phyloP scores from a whole-genome alignment of 1,140 invertebrate species.

The Mylabris phalerata region DNA sequence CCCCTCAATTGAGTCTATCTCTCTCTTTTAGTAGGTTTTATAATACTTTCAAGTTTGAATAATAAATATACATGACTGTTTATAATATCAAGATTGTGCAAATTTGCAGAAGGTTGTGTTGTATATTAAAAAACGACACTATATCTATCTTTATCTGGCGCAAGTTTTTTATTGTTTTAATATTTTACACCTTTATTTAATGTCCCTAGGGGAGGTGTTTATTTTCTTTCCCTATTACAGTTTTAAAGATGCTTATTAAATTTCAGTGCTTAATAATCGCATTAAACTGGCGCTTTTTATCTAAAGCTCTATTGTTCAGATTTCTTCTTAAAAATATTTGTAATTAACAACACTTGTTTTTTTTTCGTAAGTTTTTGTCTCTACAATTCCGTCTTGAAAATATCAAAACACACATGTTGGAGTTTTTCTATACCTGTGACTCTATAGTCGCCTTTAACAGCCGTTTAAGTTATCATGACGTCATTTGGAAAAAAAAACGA shows the following conservation, averaged over 20 bases:
- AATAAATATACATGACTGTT: slow-evolving; percentile 38
- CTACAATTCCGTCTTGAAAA: background rate
- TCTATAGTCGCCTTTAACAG: background rate
- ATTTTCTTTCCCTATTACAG: slow-evolving; percentile 24
- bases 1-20: too few relatives aligned
- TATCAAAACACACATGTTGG: background rate
- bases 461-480: slow-evolving; percentile 16
- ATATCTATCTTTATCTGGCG: slow-evolving; percentile 22
- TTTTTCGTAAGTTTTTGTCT: background rate
- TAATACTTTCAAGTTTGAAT: slow-evolving; percentile 31
- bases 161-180: slow-evolving; percentile 23
- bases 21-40: slow-evolving; percentile 19
- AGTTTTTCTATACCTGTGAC: slow-evolving; percentile 19
- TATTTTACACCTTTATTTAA: slow-evolving; percentile 39
- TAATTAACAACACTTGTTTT: background rate
- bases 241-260: slow-evolving; percentile 38
- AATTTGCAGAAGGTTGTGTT: slow-evolving; percentile 31
- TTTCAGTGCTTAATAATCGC: slow-evolving; percentile 36
- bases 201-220: slow-evolving; percentile 26
- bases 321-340: background rate
- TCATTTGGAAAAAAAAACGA: slow-evolving; percentile 8
- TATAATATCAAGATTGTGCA: slow-evolving; percentile 36
- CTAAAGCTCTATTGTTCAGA: slow-evolving; percentile 28
- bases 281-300: slow-evolving; percentile 24
- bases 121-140: slow-evolving; percentile 23